These are phyloP conservation scores for Elanoides forficatus DNA, from an alignment of 2,113 vertebrate genomes.

Conservation along the genomic window DNA sequence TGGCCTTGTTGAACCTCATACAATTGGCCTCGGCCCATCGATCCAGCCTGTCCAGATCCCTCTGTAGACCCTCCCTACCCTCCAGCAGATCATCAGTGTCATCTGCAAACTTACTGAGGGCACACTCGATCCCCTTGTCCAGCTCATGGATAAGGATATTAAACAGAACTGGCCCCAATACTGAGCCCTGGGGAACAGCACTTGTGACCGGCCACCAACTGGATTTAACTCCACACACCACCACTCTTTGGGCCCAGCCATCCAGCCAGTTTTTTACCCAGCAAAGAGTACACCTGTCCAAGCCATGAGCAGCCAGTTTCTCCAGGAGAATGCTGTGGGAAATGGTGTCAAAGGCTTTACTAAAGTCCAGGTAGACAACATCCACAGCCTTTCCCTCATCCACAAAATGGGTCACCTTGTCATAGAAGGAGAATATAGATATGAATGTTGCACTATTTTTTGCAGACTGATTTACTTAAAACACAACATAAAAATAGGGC, in stretches of 20 bases:
- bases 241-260: not conserved
- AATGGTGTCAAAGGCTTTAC: not conserved
- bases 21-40: not conserved
- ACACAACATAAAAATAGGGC: not conserved
- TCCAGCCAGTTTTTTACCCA: not conserved
- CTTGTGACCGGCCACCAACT: not conserved
- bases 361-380: not conserved
- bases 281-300: not conserved
- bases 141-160: not conserved
- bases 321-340: not conserved
- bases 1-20: not conserved
- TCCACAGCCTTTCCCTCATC: not conserved
- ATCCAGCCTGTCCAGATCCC: not conserved
- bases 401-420: too few relatives aligned
- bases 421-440: not conserved
- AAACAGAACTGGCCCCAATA: not conserved
- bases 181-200: not conserved
- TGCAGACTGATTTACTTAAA: not conserved
- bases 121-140: not conserved
- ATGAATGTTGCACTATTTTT: not conserved
- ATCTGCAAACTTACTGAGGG: not conserved
- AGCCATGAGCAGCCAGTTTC: not conserved
- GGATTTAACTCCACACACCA: not conserved
- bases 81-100: rapidly evolving
- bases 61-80: not conserved